Percentiles rank a stretch among this genome's conserved stretches.
phyloP scores from a whole-genome alignment of 2,113 vertebrate species.

The Brachirus orientalis region DNA sequence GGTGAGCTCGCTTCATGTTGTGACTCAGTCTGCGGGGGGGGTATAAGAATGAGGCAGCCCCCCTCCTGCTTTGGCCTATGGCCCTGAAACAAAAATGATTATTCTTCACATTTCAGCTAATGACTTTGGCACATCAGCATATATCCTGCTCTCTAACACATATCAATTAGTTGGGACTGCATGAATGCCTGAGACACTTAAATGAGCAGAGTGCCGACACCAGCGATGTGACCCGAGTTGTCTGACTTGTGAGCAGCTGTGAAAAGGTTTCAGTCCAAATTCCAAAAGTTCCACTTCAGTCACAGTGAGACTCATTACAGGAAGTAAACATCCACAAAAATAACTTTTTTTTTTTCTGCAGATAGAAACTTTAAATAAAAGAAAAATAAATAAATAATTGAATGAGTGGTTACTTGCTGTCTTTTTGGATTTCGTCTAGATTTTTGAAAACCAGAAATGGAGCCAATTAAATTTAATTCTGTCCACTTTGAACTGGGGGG shows the following conservation, averaged over 20 bases:
- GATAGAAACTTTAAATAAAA: too few species aligned
- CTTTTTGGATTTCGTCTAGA: too few species aligned
- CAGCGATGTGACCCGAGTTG: conserved; percentile 34
- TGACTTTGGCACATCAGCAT: conserved; percentile 71
- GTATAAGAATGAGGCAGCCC: conserved; percentile 49
- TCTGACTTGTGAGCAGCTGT: conserved; percentile 43
- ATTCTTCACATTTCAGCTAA: conserved; percentile 74
- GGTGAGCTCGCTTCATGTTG: conserved; percentile 50
- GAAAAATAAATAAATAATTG: too few species aligned
- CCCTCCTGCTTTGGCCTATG: conserved; percentile 57
- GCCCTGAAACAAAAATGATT: conserved; percentile 72
- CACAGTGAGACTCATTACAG: conserved; percentile 10
- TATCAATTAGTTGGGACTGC: conserved; percentile 69
- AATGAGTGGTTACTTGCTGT: too few species aligned
- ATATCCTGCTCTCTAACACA: conserved; percentile 51
- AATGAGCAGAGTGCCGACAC: conserved; percentile 63
- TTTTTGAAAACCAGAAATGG: too few species aligned
- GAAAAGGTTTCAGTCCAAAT: conserved; percentile 35
- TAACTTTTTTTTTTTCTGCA: too few species aligned
- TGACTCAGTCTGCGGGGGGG: conserved; percentile 40
- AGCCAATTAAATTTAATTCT: too few species aligned
- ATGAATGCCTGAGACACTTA: conserved; percentile 48
- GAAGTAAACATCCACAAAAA: too few species aligned
- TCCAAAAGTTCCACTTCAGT: conserved; percentile 50
- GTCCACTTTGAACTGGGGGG: too few species aligned